phyloP scores from a whole-genome alignment of 2,113 vertebrate species.

The Ancistrus triradiatus region DNA sequence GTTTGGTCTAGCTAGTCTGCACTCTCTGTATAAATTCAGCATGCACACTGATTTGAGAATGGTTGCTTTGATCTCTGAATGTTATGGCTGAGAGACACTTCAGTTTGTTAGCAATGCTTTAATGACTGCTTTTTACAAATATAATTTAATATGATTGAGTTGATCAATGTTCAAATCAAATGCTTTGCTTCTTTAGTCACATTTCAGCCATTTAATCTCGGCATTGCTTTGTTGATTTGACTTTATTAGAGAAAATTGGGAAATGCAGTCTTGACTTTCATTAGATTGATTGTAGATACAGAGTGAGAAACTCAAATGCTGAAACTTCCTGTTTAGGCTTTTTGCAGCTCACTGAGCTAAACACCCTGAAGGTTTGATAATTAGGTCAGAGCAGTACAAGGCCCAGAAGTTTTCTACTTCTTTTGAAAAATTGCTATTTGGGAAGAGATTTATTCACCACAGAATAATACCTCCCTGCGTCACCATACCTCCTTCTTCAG shows the following conservation, averaged over 20 bases:
- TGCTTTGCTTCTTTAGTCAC: not conserved
- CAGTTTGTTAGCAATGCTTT: conserved; percentile 15
- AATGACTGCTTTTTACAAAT: not conserved
- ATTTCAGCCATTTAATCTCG: not conserved
- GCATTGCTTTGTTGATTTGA: no score
- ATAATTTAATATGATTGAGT: conserved; percentile 1
- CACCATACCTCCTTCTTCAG: not conserved
- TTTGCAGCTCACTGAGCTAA: conserved; percentile 10
- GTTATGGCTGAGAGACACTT: conserved; percentile 1
- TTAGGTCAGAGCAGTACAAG: conserved; percentile 21
- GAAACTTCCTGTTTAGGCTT: conserved; percentile 6
- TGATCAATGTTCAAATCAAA: not conserved
- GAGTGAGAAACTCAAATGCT: not conserved
- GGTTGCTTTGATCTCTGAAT: not conserved
- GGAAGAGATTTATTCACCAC: not conserved
- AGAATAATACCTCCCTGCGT: not conserved
- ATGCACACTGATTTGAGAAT: no score
- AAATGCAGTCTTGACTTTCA: not conserved
- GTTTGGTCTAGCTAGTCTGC: no score
- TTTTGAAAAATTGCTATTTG: conserved; percentile 24
- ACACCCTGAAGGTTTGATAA: conserved; percentile 27
- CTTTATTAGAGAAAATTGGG: not conserved
- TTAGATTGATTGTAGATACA: not conserved
- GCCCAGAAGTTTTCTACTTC: not conserved
- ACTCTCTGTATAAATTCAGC: no score